Conservation (phyloP, 1,140 invertebrate genomes). For the Zaprionus ghesquierei region DNA sequence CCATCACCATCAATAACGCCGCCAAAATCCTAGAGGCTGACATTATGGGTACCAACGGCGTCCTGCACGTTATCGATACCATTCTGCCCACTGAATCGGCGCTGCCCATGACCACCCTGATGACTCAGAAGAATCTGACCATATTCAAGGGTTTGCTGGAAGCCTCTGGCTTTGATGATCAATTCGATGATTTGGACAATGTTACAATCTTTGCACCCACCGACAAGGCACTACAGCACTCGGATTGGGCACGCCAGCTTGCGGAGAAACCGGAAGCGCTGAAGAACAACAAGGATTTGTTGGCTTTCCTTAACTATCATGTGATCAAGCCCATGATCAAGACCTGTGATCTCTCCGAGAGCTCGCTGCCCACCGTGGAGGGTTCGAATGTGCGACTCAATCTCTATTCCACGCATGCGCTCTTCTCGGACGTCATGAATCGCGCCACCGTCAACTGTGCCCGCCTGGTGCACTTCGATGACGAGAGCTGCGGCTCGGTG, state of each 20-base stretch:
- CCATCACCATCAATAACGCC: constrained; percentile 83
- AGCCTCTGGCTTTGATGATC: constrained; percentile 84
- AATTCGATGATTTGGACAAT: constrained; percentile 85
- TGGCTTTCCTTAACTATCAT: constrained; percentile 85
- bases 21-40: constrained; percentile 83
- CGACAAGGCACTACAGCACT: constrained; percentile 85
- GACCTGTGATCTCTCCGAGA: constrained; percentile 84
- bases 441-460: constrained; percentile 87
- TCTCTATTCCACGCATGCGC: constrained; percentile 84
- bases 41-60: constrained; percentile 87
- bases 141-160: constrained; percentile 83
- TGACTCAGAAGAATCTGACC: constrained; percentile 83
- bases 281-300: constrained; percentile 82
- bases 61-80: constrained; percentile 87
- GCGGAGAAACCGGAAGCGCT: constrained; percentile 81
- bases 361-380: constrained; percentile 82
- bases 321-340: constrained; percentile 83
- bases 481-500: constrained; percentile 85
- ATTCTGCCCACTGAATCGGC: constrained; percentile 86
- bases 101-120: constrained; percentile 81
- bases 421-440: constrained; percentile 84
- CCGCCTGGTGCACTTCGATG: constrained; percentile 85
- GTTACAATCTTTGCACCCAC: constrained; percentile 87
- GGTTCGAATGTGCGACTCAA: constrained; percentile 84
- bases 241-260: constrained; percentile 79